Evolutionary conservation across 2,888 invertebrate species (phyloP).

Genomic region (Apomyelois bistriatella): DNA sequence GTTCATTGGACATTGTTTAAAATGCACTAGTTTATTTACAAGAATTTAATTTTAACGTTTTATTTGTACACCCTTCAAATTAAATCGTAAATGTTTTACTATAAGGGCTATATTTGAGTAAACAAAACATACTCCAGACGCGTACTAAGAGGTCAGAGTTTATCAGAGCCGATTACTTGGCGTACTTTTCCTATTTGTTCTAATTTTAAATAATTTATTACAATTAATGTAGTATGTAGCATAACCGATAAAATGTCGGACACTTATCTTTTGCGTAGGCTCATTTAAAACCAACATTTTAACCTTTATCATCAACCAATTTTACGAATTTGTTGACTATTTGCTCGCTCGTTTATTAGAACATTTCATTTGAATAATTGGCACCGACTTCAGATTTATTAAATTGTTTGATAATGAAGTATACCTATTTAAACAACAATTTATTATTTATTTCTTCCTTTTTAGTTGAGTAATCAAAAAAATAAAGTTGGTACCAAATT

Average conservation of each 20-base stretch:
- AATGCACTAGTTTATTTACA: slow-evolving; percentile 8
- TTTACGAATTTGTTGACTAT: no score
- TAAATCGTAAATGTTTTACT: background rate
- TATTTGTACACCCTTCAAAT: background rate
- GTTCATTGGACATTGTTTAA: slow-evolving; percentile 1
- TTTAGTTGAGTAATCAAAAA: no score
- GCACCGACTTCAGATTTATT: no score
- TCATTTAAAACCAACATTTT: slow-evolving; percentile 4
- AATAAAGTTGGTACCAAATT: no score
- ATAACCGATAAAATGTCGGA: slow-evolving; percentile 15
- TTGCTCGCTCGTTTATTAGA: no score
- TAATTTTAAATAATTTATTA: slow-evolving; percentile 52
- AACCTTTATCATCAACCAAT: background rate
- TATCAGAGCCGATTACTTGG: slow-evolving; percentile 45
- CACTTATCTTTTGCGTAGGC: slow-evolving; percentile 6
- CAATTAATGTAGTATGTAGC: slow-evolving; percentile 31
- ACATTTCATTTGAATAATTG: no score
- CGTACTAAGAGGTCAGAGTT: slow-evolving; percentile 43
- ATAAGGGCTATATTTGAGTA: slow-evolving; percentile 12
- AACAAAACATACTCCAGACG: background rate
- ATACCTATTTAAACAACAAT: no score
- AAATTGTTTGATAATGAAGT: no score
- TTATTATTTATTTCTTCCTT: no score
- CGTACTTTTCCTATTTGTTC: slow-evolving; percentile 69
- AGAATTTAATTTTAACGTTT: background rate